Conservation (phyloP, 2,797 vertebrate genomes). For the Sebastes oblongus region DNA sequence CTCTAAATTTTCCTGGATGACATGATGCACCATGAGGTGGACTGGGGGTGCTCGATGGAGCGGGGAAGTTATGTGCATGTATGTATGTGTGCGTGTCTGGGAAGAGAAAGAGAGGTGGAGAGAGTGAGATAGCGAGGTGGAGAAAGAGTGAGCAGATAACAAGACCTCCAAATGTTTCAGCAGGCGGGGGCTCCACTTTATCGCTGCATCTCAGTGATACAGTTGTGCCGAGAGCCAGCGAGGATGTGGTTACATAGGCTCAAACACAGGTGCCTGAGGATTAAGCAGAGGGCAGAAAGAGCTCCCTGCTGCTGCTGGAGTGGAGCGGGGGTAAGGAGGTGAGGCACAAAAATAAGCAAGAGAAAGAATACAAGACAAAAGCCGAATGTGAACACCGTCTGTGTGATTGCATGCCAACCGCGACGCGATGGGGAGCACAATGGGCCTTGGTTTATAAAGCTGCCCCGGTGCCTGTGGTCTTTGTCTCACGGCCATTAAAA, state of each 20-base stretch:
- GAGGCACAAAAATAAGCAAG: conserved; percentile 60
- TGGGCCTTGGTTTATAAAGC: conserved; percentile 78
- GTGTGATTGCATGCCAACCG: conserved; percentile 80
- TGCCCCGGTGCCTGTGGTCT: conserved; percentile 75
- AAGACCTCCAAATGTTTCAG: conserved; percentile 32
- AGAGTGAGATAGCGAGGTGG: not conserved
- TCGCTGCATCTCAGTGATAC: conserved; percentile 47
- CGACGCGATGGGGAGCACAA: conserved; percentile 74
- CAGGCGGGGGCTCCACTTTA: conserved; percentile 20
- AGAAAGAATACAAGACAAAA: conserved; percentile 67
- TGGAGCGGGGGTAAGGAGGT: conserved; percentile 48
- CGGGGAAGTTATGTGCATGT: conserved; percentile 30
- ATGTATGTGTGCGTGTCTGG: not conserved
- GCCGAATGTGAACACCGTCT: conserved; percentile 65
- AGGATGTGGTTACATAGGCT: conserved; percentile 40
- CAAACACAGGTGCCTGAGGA: conserved; percentile 62
- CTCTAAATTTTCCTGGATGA: conserved; percentile 67
- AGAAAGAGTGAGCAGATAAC: conserved; percentile 8
- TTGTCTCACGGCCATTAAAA: conserved; percentile 82
- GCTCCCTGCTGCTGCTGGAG: conserved; percentile 52
- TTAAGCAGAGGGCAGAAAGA: conserved; percentile 63
- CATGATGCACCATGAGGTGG: conserved; percentile 34
- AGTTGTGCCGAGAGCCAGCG: conserved; percentile 32
- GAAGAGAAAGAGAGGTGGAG: not conserved
- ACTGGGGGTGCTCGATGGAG: conserved; percentile 27